A percentile compares a stretch with the other conserved stretches of the same genome.
Conservation (phyloP, 2,888 invertebrate genomes). For the Neocrepidodera transversa region DNA sequence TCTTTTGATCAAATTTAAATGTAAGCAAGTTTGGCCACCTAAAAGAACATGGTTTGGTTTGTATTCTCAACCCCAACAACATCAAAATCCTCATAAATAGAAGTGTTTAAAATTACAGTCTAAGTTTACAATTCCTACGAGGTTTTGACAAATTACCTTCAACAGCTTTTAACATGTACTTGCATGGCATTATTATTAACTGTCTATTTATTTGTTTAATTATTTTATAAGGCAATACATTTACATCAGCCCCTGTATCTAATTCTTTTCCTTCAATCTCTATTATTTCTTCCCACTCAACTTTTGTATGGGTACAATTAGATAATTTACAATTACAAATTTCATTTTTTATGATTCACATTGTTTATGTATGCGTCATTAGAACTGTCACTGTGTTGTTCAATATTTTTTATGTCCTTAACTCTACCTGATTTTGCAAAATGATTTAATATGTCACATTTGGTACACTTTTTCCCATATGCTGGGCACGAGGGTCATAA, state of each 20-base stretch:
- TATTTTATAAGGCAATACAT: constrained; percentile 17
- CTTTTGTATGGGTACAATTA: too few species aligned
- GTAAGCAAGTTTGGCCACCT: constrained; percentile 19
- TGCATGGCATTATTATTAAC: constrained; percentile 3
- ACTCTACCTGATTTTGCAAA: too few species aligned
- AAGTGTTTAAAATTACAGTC: not conserved
- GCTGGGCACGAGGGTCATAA: constrained; percentile 39
- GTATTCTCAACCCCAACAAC: constrained; percentile 20
- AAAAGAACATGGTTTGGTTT: constrained; percentile 14
- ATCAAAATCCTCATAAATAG: constrained; percentile 26
- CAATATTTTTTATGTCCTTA: too few species aligned
- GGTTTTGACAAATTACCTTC: constrained; percentile 19
- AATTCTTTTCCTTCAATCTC: not conserved
- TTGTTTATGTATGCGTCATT: too few species aligned
- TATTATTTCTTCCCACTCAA: not conserved
- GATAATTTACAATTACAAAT: too few species aligned
- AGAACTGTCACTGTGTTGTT: too few species aligned
- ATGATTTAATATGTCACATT: constrained; percentile 40
- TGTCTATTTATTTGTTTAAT: constrained; percentile 21
- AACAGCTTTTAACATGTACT: constrained; percentile 16
- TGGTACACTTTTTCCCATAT: constrained; percentile 39
- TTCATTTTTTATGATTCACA: too few species aligned
- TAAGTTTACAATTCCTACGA: constrained; percentile 17
- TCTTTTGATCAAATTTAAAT: constrained; percentile 17
- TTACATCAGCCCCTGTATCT: constrained; percentile 28